Evolutionary conservation across 2,797 vertebrate genomes (phyloP).

Genomic region (Acipenser ruthenus): DNA sequence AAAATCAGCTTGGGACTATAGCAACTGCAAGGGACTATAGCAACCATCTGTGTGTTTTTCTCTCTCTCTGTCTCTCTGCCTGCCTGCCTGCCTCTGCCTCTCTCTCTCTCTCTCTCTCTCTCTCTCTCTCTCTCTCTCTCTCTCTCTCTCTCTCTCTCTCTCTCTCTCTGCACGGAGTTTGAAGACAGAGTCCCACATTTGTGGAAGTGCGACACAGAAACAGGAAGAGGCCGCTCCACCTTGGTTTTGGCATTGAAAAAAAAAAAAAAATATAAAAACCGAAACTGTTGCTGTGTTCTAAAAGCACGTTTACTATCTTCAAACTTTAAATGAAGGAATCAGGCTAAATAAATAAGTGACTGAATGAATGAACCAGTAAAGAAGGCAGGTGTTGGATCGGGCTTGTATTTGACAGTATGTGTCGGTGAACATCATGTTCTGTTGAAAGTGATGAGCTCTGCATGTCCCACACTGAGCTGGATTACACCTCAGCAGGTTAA

Average conservation of each 20-base stretch:
- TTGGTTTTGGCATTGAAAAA: no score
- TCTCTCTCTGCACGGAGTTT: not conserved
- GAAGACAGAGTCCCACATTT: not conserved
- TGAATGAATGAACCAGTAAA: no score
- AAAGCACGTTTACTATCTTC: not conserved
- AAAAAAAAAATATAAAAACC: no score
- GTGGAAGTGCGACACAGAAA: not conserved
- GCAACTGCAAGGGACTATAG: not conserved
- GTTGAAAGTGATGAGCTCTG: no score
- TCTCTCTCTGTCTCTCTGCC: not conserved
- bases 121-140: slow-evolving; percentile 5
- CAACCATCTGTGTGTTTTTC: not conserved
- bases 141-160: not conserved
- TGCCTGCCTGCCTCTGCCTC: not conserved
- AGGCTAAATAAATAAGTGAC: no score
- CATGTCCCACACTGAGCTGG: no score
- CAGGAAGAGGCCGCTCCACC: not conserved
- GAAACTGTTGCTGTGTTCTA: not conserved
- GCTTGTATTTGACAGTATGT: no score
- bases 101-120: slow-evolving; percentile 2
- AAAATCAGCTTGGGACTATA: not conserved
- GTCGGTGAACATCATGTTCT: no score
- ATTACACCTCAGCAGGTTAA: no score
- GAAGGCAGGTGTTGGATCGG: no score
- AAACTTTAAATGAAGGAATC: not conserved